These are phyloP conservation scores for Melanostoma mellinum DNA, from an alignment of 2,888 invertebrate genomes.

Conservation along the genomic window DNA sequence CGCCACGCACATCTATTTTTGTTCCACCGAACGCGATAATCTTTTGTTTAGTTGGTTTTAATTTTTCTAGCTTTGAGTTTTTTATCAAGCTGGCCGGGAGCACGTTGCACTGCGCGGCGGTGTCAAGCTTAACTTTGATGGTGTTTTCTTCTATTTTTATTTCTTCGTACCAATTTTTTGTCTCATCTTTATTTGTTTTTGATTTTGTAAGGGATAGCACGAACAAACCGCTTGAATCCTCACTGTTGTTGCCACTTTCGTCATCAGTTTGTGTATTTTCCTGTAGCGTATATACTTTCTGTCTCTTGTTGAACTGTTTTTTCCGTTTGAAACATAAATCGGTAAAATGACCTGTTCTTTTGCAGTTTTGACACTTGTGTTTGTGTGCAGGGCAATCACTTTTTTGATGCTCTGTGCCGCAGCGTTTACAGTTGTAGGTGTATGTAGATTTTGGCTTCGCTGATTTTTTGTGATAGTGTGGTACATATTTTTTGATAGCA, in stretches of 20 bases:
- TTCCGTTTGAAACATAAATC: conserved; percentile 19
- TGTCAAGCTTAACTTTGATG: conserved; percentile 29
- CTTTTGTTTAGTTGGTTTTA: neutral
- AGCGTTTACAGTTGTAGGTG: conserved; percentile 10
- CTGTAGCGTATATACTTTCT: neutral
- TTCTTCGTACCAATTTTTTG: conserved; percentile 38
- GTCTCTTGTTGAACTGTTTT: neutral
- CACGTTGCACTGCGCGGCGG: conserved; percentile 34
- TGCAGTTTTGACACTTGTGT: conserved; percentile 17
- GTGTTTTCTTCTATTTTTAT: conserved; percentile 18
- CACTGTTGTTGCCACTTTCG: neutral
- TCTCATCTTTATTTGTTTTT: conserved; percentile 16
- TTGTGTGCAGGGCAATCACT: conserved; percentile 12
- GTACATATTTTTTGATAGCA: no score
- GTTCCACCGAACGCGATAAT: conserved; percentile 8
- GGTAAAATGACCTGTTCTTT: conserved; percentile 7
- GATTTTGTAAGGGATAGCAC: conserved; percentile 5
- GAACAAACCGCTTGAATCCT: conserved; percentile 3
- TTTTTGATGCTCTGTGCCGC: conserved; percentile 13
- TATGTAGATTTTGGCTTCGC: no score
- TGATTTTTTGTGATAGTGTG: no score
- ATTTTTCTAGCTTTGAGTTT: neutral
- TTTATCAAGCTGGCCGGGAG: neutral
- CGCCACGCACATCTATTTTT: conserved; percentile 14
- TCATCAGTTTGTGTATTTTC: no score